Evolutionary conservation across 2,113 vertebrate species (phyloP), one percentile per base, ranked within the genome.

Genomic region (Hippocampus comes): DNA sequence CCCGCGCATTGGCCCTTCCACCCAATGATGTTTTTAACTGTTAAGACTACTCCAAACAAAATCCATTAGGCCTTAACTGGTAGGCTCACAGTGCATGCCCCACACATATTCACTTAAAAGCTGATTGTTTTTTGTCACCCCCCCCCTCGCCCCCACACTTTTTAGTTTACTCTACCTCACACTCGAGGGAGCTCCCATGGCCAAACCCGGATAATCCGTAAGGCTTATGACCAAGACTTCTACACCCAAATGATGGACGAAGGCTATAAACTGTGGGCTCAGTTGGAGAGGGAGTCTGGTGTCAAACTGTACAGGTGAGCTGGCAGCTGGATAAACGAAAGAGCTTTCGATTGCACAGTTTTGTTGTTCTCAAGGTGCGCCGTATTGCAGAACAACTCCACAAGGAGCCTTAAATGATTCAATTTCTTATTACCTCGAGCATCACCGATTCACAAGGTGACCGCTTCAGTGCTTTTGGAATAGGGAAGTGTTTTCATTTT

Each of bases 111-210:
- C 7, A 2, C 3, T 60, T 25, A 12, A 25, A n/a, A 59, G n/a
- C 25, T 23, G 23, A 27, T 12, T 25, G 8, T n/a, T 25, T 34
- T 61, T 42, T 48, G 12, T 48, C 21, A 11, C 0, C 18, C 18
- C 17, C 21, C 51, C 46, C 46, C 12, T 4, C 46, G 0, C 51
- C 6, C 20, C 17, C 6, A 4, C 14, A 42, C 18, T 38, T 71
- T 64, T 6, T 59, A 98, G 96, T 99, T 98, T 73, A 30, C 92
- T 46, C 88, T 98, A 77, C 96, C 95, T 0, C 97, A 99, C 81
- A 92, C 93, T 0, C 88, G 96, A 68, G 96, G 97, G 61, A 99
- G 96, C 84, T 98, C 97, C 0, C 96, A 99, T 0, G 96, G 96
- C 67, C 95, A 95, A 88, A 96, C 93, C 49, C 92, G 96, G 65